These are phyloP conservation scores for Philaethria dido DNA, from an alignment of 2,888 invertebrate genomes.

Conservation along the genomic window DNA sequence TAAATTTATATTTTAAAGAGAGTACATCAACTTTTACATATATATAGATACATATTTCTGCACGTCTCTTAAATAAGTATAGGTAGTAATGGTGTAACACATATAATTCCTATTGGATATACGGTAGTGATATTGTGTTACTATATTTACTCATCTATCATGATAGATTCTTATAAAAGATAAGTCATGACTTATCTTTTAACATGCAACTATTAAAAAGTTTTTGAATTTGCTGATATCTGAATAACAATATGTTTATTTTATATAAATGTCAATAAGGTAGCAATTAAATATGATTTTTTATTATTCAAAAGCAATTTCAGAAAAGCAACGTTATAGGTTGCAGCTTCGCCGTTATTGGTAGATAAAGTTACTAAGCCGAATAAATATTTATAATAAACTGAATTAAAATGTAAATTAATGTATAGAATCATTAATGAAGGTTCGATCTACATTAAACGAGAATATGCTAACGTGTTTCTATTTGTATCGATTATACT, in stretches of 20 bases:
- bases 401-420: conserved; percentile 72
- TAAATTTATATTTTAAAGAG: too few relatives aligned
- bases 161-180: too few relatives aligned
- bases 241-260: background rate
- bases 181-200: too few relatives aligned
- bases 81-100: too few relatives aligned
- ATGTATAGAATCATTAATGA: conserved; percentile 66
- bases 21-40: too few relatives aligned
- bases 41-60: too few relatives aligned
- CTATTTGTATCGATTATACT: conserved; percentile 46
- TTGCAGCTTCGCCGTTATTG: conserved; percentile 51
- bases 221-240: background rate
- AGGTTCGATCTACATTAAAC: conserved; percentile 55
- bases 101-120: too few relatives aligned
- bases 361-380: conserved; percentile 58
- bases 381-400: conserved; percentile 69
- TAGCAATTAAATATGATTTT: conserved; percentile 6
- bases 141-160: too few relatives aligned
- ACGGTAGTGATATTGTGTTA: too few relatives aligned
- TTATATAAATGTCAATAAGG: background rate
- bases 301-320: conserved; percentile 27
- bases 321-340: conserved; percentile 51
- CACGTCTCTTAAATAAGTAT: too few relatives aligned
- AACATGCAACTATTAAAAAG: too few relatives aligned
- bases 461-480: conserved; percentile 50